These are phyloP conservation scores for Pavo muticus DNA, from an alignment of 2,113 vertebrate species.

Conservation along the genomic window DNA sequence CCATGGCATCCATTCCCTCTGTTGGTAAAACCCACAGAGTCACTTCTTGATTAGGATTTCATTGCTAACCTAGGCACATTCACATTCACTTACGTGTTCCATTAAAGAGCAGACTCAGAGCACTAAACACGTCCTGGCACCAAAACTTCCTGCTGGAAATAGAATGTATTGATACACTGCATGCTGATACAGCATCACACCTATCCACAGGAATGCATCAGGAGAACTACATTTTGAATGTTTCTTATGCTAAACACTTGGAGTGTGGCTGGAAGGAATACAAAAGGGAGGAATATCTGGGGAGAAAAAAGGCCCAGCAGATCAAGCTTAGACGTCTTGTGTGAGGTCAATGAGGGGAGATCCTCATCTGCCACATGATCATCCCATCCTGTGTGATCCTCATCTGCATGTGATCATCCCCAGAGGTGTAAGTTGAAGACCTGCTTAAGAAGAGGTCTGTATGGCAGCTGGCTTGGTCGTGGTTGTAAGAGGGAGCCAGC, in stretches of 20 bases:
- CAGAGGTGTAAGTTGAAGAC: neutral
- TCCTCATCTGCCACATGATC: too few species aligned
- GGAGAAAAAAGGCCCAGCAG: neutral
- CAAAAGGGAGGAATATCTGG: neutral
- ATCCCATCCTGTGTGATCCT: too few species aligned
- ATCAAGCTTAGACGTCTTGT: neutral
- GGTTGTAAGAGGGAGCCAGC: neutral
- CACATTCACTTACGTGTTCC: neutral
- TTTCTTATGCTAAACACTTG: neutral
- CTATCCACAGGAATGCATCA: neutral
- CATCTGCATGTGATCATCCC: neutral
- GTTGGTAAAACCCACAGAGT: neutral
- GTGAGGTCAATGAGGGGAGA: neutral
- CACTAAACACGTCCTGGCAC: neutral
- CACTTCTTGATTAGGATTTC: neutral
- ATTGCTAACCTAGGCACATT: neutral
- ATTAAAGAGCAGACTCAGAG: neutral
- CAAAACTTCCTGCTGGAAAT: neutral
- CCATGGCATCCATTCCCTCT: neutral
- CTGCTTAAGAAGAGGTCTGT: neutral
- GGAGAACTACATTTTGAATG: neutral
- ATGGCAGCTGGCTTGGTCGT: neutral
- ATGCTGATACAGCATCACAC: rapidly evolving
- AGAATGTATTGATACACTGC: rapidly evolving
- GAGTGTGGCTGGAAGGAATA: neutral